Conservation (phyloP, 2,797 vertebrate genomes). For the Microctenopoma steveboyesi region DNA sequence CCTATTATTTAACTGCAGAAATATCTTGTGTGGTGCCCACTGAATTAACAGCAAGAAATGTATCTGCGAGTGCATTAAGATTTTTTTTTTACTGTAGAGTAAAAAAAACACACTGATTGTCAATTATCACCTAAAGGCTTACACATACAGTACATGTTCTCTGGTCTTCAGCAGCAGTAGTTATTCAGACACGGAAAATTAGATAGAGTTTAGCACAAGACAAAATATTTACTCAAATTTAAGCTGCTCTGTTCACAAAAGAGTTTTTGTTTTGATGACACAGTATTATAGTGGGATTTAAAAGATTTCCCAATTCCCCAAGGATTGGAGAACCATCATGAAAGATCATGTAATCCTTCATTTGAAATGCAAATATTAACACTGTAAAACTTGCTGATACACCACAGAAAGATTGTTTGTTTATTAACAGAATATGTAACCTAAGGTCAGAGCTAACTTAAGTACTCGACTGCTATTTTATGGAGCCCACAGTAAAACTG, state of each 20-base stretch:
- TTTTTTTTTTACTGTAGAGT: conserved; percentile 19
- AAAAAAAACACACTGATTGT: conserved; percentile 1
- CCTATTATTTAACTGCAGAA: not conserved
- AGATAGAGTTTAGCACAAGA: not conserved
- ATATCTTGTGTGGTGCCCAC: conserved; percentile 29
- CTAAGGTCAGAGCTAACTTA: conserved; percentile 1
- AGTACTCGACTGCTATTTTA: conserved; percentile 6
- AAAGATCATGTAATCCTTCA: conserved; percentile 3
- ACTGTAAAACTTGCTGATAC: not conserved
- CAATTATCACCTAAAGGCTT: conserved; percentile 24
- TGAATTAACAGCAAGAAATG: conserved; percentile 34
- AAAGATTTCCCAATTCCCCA: conserved; percentile 2
- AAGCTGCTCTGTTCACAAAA: conserved; percentile 4
- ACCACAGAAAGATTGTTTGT: not conserved
- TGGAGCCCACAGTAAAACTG: conserved; percentile 6
- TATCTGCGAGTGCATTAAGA: conserved; percentile 35
- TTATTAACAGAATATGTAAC: not conserved
- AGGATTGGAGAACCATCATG: not conserved
- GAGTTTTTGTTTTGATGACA: conserved; percentile 1
- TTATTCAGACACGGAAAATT: not conserved
- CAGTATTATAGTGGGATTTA: conserved; percentile 11
- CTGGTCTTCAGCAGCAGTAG: conserved; percentile 43
- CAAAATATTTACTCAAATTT: not conserved
- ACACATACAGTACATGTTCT: conserved; percentile 15
- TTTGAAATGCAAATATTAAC: conserved; percentile 12